phyloP scores from a whole-genome alignment of 2,888 invertebrate species.

The Drosophila macrospina region DNA sequence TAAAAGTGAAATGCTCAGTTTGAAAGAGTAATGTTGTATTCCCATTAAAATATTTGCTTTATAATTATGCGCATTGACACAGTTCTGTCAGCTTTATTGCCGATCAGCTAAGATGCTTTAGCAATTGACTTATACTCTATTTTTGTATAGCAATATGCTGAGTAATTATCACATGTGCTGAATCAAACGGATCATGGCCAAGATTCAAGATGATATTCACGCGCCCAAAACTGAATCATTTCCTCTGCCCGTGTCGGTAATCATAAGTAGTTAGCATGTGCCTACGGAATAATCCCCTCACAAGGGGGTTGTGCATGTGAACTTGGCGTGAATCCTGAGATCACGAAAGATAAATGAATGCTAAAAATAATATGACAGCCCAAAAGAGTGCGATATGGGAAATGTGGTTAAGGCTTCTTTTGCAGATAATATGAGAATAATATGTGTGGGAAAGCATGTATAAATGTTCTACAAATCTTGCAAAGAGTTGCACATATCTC shows the following conservation, averaged over 20 bases:
- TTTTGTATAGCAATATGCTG: neutral
- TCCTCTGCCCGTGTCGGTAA: slow-evolving; percentile 9
- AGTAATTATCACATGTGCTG: slow-evolving; percentile 44
- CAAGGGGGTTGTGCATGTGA: slow-evolving; percentile 53
- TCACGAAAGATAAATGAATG: slow-evolving; percentile 31
- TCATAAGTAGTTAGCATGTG: slow-evolving; percentile 21
- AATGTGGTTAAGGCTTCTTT: slow-evolving; percentile 6
- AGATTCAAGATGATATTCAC: slow-evolving; percentile 45
- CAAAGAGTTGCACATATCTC: neutral
- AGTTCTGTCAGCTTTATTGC: neutral
- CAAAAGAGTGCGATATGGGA: slow-evolving; percentile 1
- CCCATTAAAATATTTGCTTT: too few species aligned
- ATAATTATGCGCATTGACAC: neutral
- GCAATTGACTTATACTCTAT: neutral
- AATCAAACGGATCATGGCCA: slow-evolving; percentile 50
- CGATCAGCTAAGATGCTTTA: neutral
- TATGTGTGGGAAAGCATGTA: neutral
- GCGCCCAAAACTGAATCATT: slow-evolving; percentile 40
- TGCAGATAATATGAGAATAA: neutral
- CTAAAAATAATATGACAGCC: slow-evolving; percentile 33
- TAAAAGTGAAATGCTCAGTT: too few species aligned
- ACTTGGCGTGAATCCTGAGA: slow-evolving; percentile 56
- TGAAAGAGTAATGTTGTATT: too few species aligned
- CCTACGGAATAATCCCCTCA: slow-evolving; percentile 2
- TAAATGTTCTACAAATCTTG: slow-evolving; percentile 35